A percentile compares a stretch with the other conserved stretches of the same genome.
Evolutionary conservation across 2,797 vertebrate species (phyloP).

Genomic region (Lepilemur septentrionalis): DNA sequence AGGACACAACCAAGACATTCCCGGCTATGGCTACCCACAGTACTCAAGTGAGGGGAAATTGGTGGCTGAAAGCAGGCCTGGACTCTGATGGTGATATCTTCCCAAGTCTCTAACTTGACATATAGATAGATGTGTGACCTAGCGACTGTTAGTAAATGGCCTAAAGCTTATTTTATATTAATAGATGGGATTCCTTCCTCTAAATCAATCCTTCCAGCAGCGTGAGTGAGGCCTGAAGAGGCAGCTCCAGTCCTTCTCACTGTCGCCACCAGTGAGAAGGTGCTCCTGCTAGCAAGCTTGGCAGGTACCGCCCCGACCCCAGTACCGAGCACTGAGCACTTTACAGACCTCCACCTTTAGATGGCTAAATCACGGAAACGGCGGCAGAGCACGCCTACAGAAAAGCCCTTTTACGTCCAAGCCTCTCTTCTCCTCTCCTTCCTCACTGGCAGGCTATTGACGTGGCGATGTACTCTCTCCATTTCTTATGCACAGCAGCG

Average conservation of each 20-base stretch:
- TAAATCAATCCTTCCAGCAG: too few relatives aligned
- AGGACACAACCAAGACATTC: neutral
- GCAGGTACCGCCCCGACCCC: rapidly evolving
- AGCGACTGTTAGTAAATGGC: rapidly evolving
- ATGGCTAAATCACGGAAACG: neutral
- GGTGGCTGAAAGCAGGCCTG: neutral
- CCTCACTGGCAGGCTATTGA: too few relatives aligned
- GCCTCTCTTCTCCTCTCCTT: too few relatives aligned
- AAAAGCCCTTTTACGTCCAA: neutral
- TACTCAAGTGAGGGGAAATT: neutral
- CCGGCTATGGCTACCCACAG: neutral
- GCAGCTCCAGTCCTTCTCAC: rapidly evolving
- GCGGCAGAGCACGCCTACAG: too few relatives aligned
- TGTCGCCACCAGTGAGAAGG: rapidly evolving
- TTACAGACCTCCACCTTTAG: neutral
- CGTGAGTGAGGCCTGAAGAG: too few relatives aligned
- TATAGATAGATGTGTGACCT: neutral
- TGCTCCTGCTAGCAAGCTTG: too few relatives aligned
- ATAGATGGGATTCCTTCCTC: neutral
- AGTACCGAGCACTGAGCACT: too few relatives aligned
- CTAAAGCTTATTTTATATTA: neutral
- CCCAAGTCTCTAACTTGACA: neutral
- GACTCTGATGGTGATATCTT: neutral
- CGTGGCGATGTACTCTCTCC: neutral
- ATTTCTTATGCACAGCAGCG: rapidly evolving